Conservation (phyloP, 2,113 vertebrate species). For the Opisthocomus hoazin region DNA sequence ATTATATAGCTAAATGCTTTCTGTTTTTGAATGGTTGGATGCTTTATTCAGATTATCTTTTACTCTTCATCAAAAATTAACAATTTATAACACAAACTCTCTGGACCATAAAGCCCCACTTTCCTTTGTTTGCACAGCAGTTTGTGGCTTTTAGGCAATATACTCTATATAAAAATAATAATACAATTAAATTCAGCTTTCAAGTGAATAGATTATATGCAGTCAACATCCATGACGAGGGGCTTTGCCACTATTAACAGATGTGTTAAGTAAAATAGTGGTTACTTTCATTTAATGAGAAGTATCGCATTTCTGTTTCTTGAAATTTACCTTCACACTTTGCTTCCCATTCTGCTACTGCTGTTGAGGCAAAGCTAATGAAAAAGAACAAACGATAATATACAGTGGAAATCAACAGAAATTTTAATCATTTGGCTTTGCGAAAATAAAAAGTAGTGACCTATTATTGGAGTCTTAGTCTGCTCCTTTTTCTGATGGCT, state of each 20-base stretch:
- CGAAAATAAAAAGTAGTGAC: background rate
- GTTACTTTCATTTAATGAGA: background rate
- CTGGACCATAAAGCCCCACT: background rate
- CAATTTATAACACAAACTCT: slow-evolving; percentile 18
- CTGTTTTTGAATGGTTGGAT: background rate
- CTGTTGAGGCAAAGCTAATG: slow-evolving; percentile 28
- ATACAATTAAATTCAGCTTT: slow-evolving; percentile 31
- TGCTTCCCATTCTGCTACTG: background rate
- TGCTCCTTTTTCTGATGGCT: background rate
- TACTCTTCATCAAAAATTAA: slow-evolving; percentile 39
- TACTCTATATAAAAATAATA: slow-evolving; percentile 38
- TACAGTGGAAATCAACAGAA: background rate
- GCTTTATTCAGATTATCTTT: slow-evolving; percentile 14
- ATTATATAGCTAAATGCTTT: background rate
- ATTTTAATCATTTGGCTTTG: background rate
- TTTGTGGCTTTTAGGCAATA: background rate
- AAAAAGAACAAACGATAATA: slow-evolving; percentile 1
- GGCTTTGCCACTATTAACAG: background rate
- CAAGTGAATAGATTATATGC: background rate
- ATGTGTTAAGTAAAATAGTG: background rate
- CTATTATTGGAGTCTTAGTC: background rate
- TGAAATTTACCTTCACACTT: background rate
- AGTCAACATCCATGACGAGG: background rate
- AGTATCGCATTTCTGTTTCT: background rate
- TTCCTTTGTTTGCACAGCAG: slow-evolving; percentile 29